Evolutionary conservation across 1,140 invertebrate genomes (phyloP).

Genomic region (Bombus terrestris): DNA sequence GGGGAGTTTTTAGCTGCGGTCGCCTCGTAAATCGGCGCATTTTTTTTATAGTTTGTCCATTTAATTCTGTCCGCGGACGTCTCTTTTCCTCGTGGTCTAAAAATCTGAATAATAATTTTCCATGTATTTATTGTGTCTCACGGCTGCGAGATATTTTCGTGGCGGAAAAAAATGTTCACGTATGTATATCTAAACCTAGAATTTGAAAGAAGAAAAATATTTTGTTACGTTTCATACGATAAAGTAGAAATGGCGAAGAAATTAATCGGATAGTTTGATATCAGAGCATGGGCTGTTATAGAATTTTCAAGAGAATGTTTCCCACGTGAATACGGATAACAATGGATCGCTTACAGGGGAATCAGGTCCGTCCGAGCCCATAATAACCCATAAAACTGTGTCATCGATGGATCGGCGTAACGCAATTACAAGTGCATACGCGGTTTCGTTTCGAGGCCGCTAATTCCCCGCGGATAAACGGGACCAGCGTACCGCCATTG

Average conservation of each 20-base stretch:
- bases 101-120: constrained; percentile 19
- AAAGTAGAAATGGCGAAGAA: neutral
- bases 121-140: neutral
- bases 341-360: constrained; percentile 1
- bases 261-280: neutral
- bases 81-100: neutral
- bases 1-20: neutral
- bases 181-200: neutral
- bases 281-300: too few relatives aligned
- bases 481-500: constrained; percentile 11
- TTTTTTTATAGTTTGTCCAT: constrained; percentile 29
- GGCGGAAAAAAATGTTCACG: neutral
- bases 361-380: neutral
- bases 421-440: constrained; percentile 29
- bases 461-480: constrained; percentile 53
- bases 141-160: neutral
- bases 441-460: constrained; percentile 35
- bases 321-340: neutral
- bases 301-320: neutral
- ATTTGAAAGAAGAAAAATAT: neutral
- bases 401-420: neutral
- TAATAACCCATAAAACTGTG: constrained; percentile 33
- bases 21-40: neutral
- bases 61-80: neutral
- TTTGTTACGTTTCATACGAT: neutral